Evolutionary conservation across 2,888 invertebrate genomes (phyloP).

Genomic region (Lysandra bellargus): DNA sequence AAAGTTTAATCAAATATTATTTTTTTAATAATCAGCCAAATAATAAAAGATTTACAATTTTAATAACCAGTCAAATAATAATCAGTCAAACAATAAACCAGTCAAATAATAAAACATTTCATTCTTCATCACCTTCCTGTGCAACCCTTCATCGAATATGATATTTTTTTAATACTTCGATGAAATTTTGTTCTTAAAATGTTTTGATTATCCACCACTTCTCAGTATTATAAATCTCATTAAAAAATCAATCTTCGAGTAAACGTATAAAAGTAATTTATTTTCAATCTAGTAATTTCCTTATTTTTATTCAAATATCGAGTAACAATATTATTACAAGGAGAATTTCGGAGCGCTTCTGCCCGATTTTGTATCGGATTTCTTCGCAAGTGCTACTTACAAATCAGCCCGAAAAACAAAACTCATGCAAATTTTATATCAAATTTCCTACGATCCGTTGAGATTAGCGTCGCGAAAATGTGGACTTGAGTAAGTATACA

Average conservation of each 20-base stretch:
- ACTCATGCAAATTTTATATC: constrained; percentile 54
- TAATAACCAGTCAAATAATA: too few species aligned
- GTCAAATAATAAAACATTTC: too few species aligned
- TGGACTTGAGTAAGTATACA: constrained; percentile 27
- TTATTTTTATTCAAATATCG: not conserved
- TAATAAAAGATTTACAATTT: too few species aligned
- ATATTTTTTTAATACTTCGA: too few species aligned
- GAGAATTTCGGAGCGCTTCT: not conserved
- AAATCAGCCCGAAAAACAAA: constrained; percentile 46
- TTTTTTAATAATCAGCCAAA: too few species aligned
- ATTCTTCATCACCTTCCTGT: too few species aligned
- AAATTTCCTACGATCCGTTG: constrained; percentile 47
- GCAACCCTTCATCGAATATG: too few species aligned
- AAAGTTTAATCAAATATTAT: too few species aligned
- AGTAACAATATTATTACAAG: constrained; percentile 7
- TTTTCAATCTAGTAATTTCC: not conserved
- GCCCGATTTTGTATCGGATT: not conserved
- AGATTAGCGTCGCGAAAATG: constrained; percentile 39
- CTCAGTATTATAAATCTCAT: not conserved
- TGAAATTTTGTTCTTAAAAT: too few species aligned
- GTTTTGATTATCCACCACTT: too few species aligned
- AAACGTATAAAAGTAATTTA: not conserved
- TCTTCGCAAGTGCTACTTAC: constrained; percentile 44
- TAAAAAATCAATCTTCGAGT: not conserved
- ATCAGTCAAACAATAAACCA: too few species aligned